phyloP scores from a whole-genome alignment of 2,113 vertebrate genomes.

The Genyomyrus donnyi region DNA sequence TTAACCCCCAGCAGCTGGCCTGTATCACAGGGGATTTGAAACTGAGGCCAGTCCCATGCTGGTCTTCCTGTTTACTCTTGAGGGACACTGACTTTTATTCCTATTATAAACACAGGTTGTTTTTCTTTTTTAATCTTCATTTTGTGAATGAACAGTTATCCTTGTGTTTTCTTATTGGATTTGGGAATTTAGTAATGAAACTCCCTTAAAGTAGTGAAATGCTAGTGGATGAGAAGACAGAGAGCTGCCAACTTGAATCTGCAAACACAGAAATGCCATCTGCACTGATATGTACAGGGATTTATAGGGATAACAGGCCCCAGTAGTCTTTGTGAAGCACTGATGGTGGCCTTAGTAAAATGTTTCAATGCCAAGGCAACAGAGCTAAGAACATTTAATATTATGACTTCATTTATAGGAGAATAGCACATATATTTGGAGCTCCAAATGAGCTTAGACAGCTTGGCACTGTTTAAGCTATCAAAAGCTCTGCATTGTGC shows the following conservation, averaged over 20 bases:
- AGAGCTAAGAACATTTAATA: background rate
- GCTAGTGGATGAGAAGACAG: background rate
- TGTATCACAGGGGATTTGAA: constrained; percentile 1
- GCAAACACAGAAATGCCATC: background rate
- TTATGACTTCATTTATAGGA: background rate
- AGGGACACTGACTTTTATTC: background rate
- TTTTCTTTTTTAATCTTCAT: background rate
- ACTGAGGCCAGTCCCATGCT: background rate
- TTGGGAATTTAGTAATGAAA: background rate
- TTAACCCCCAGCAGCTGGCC: background rate
- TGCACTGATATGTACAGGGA: background rate
- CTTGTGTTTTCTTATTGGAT: background rate
- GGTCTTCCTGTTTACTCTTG: background rate
- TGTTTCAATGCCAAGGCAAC: background rate
- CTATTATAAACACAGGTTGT: background rate
- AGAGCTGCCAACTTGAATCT: background rate
- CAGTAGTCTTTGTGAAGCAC: background rate
- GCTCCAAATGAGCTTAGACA: background rate
- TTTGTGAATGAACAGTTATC: background rate
- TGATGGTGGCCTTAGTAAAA: background rate
- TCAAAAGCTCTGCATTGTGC: background rate
- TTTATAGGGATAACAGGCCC: background rate
- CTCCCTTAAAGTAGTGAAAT: background rate
- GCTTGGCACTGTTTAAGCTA: background rate
- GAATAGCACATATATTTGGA: background rate